phyloP scores from a whole-genome alignment of 1,140 invertebrate genomes.

The Aradophagus sp. region DNA sequence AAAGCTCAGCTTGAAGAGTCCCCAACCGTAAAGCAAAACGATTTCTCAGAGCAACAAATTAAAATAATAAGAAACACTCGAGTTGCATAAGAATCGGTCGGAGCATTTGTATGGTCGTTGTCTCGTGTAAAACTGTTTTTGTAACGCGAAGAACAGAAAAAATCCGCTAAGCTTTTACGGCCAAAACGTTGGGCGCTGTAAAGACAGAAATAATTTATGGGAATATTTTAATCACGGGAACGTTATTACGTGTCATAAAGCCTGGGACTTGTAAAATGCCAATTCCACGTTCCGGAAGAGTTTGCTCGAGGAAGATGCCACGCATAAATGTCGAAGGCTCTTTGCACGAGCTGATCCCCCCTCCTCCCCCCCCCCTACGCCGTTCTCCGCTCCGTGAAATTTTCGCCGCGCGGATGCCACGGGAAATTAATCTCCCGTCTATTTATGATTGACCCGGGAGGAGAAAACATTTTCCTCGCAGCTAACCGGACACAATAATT shows the following conservation, averaged over 20 bases:
- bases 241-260: constrained; percentile 42
- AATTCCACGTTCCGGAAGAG: constrained; percentile 43
- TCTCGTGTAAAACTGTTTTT: too few species aligned
- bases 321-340: constrained; percentile 43
- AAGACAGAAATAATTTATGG: constrained; percentile 37
- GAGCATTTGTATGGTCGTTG: too few species aligned
- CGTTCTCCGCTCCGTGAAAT: constrained; percentile 24
- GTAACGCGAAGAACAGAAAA: too few species aligned
- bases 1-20: too few species aligned
- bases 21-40: too few species aligned
- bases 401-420: background rate
- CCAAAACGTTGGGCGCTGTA: too few species aligned
- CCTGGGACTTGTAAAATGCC: constrained; percentile 38
- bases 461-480: constrained; percentile 28
- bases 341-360: too few species aligned
- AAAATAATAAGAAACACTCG: too few species aligned
- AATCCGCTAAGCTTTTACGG: too few species aligned
- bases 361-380: constrained; percentile 22
- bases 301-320: constrained; percentile 15
- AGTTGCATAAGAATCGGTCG: too few species aligned
- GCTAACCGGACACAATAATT: background rate
- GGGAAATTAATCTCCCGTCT: constrained; percentile 29
- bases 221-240: constrained; percentile 35
- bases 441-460: constrained; percentile 17
- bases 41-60: too few species aligned